Evolutionary conservation across 2,113 vertebrate genomes (phyloP), one percentile per base, ranked within the genome.

Genomic region (Perognathus longimembris): DNA sequence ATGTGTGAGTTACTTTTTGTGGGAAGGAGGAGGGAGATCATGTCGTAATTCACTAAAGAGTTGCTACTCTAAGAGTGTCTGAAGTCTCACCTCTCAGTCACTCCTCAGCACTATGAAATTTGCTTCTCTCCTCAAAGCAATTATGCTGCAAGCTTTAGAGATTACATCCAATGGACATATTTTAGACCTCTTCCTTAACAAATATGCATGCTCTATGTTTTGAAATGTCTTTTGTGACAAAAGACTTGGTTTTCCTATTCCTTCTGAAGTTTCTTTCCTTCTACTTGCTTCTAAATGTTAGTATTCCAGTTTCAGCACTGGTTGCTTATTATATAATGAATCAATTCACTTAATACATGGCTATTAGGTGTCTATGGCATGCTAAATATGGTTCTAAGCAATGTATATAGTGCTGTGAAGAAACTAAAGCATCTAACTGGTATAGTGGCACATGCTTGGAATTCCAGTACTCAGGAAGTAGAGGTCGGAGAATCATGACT

Each of bases 1-100:
- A 95, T 40, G 78, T 91, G 90, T 90, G 82, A 95, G 18, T 91
- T 92, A 69, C 38, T 88, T 85, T 93, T 32, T 17, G 11, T 89
- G 66, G 61, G 69, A 80, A 89, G 66, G 64, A 77, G 64, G 36
- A 66, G 45, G n/a, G 42, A 12, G 88, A 40, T 82, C 88, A 28
- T 77, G 57, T 12, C 38, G 85, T 61, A 87, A 66, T 61, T 89
- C 45, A 85, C 63, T 42, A 82, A 40, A 83, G 30, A 84, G 36
- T 83, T 85, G 74, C 74, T 81, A n/a, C 34, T 64, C 40, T 71
- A 26, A 61, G 36, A 83, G 63, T 42, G 38, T 80, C 40, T 73
- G n/a, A 24, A 32, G 70, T 94, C 88, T 95, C 69, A 63, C 63
- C 32, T 89, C 38, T 9, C 40, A 73, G 75, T 74, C 18, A 54